These are phyloP conservation scores for Sus cebifrons DNA, from an alignment of 2,797 vertebrate genomes.

Conservation along the genomic window DNA sequence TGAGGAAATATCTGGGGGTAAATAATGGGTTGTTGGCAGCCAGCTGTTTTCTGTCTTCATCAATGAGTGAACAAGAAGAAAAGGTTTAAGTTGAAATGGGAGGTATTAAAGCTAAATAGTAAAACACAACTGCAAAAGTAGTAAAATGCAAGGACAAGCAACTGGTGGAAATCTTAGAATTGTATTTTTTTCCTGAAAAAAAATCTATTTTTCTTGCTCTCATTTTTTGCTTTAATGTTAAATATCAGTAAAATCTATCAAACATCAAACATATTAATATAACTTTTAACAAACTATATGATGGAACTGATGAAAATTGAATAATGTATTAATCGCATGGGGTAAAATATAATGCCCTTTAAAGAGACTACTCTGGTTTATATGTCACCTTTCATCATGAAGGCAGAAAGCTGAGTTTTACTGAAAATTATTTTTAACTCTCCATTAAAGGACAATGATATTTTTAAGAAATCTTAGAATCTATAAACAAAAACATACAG, in stretches of 20 bases:
- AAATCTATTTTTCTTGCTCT: neutral
- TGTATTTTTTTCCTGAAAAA: neutral
- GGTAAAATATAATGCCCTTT: neutral
- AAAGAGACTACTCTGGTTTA: neutral
- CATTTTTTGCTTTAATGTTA: neutral
- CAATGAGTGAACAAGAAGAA: neutral
- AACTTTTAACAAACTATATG: neutral
- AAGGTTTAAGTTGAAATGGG: neutral
- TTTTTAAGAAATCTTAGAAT: neutral
- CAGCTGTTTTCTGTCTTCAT: constrained; percentile 41
- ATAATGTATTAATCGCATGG: neutral
- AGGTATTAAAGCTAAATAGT: constrained; percentile 54
- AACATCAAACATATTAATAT: neutral
- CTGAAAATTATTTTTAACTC: neutral
- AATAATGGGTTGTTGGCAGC: neutral
- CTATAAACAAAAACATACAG: neutral
- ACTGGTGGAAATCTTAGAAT: neutral
- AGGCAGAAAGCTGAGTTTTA: constrained; percentile 35
- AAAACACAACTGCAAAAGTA: neutral
- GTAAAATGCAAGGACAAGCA: neutral
- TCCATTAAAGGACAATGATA: neutral
- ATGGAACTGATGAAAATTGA: neutral
- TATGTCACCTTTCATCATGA: neutral
- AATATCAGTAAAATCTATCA: neutral
- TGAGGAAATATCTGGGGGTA: neutral